Conservation (phyloP, 2,797 vertebrate species). For the Eremophila alpestris region DNA sequence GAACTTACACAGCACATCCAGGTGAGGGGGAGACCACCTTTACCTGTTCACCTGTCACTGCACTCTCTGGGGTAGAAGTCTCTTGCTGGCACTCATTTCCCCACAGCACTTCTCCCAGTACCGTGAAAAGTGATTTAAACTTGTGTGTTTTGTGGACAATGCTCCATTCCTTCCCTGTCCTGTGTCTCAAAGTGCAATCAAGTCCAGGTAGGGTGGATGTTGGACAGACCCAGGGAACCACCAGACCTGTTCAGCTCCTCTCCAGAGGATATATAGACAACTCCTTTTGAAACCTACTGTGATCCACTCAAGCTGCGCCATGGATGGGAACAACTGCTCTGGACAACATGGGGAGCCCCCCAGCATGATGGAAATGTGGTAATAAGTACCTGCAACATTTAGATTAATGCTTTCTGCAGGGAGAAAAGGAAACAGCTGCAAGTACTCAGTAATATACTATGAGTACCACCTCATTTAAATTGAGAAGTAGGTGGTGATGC, state of each 20-base stretch:
- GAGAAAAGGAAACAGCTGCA: conserved; percentile 34
- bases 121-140: background rate
- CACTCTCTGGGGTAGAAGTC: background rate
- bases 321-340: background rate
- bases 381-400: background rate
- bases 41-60: background rate
- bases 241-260: background rate
- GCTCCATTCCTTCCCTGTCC: background rate
- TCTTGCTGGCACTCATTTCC: background rate
- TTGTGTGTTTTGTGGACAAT: background rate
- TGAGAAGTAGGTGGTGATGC: conserved; percentile 17
- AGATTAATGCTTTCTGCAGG: background rate
- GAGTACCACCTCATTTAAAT: background rate
- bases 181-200: background rate
- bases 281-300: background rate
- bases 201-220: background rate
- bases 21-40: background rate
- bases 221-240: background rate
- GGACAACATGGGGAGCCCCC: background rate
- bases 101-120: background rate
- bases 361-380: background rate
- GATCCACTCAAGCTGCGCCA: background rate
- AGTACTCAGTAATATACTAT: background rate
- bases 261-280: background rate
- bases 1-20: background rate